Evolutionary conservation across 2,797 vertebrate genomes (phyloP).

Genomic region (Perdix hodgsoniae): DNA sequence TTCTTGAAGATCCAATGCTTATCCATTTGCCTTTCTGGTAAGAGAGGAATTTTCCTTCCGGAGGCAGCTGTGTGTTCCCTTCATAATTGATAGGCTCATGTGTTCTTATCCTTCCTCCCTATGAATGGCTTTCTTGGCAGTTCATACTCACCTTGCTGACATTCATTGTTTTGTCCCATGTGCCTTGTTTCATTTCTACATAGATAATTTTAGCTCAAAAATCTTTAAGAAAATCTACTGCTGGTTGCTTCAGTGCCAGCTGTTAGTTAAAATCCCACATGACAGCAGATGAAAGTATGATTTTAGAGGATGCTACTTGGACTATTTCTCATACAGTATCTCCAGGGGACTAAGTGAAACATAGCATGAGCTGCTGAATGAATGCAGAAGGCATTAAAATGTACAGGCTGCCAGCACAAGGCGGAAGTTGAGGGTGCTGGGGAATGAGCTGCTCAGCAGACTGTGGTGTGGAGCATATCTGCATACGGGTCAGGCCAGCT

Average conservation of each 20-base stretch:
- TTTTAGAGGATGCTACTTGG: not conserved
- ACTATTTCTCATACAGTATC: not conserved
- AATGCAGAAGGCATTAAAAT: not conserved
- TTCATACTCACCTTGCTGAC: not conserved
- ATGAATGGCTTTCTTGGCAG: not conserved
- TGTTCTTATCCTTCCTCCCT: not conserved
- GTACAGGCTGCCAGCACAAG: not conserved
- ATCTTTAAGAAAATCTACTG: not conserved
- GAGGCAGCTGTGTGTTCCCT: not conserved
- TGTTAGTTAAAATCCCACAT: not conserved
- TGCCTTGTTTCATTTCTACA: not conserved
- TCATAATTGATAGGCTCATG: not conserved
- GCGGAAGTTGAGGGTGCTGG: not conserved
- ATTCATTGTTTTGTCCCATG: not conserved
- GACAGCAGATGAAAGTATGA: not conserved
- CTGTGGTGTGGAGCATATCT: not conserved
- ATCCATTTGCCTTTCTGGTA: rapidly evolving
- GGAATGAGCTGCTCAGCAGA: not conserved
- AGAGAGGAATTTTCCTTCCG: not conserved
- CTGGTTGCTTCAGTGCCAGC: not conserved
- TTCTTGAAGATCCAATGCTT: not conserved
- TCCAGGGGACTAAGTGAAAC: not conserved
- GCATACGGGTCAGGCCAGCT: not conserved
- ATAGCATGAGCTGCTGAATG: not conserved
- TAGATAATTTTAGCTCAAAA: not conserved